These are phyloP conservation scores for Heterohyrax brucei DNA, from an alignment of 2,797 vertebrate species.

Conservation along the genomic window DNA sequence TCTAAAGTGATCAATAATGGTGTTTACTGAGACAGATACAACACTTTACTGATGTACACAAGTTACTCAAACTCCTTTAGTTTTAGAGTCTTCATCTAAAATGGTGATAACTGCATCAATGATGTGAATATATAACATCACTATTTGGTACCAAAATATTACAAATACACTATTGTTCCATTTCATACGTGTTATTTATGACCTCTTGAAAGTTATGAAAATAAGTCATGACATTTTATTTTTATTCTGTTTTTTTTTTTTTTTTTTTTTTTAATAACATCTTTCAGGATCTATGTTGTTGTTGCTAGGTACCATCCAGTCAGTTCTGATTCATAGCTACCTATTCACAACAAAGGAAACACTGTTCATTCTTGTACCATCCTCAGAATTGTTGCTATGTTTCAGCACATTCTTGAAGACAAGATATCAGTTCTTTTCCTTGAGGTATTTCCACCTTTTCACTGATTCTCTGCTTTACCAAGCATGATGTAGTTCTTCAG, in stretches of 20 bases:
- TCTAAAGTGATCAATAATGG: neutral
- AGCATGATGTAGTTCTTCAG: too few relatives aligned
- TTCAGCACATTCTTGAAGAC: too few relatives aligned
- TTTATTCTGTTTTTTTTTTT: constrained; percentile 63
- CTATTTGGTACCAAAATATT: neutral
- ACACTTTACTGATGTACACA: neutral
- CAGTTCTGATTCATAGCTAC: too few relatives aligned
- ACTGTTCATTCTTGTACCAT: too few relatives aligned
- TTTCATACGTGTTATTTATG: neutral
- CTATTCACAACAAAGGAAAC: too few relatives aligned
- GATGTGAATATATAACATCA: neutral
- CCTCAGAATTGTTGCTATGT: too few relatives aligned
- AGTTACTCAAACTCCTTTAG: too few relatives aligned
- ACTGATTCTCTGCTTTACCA: too few relatives aligned
- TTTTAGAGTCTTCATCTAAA: constrained; percentile 15
- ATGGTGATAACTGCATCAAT: neutral
- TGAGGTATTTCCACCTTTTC: too few relatives aligned
- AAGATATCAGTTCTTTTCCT: too few relatives aligned
- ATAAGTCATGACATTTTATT: constrained; percentile 63
- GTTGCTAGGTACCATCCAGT: too few relatives aligned
- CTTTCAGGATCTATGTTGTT: neutral
- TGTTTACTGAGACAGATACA: neutral
- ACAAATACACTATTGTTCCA: neutral
- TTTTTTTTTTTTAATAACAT: constrained; percentile 70
- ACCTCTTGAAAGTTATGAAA: constrained; percentile 8